Evolutionary conservation across 2,888 invertebrate species (phyloP), one percentile per base, ranked within the genome.

Genomic region (Caenorhabditis imperialis): DNA sequence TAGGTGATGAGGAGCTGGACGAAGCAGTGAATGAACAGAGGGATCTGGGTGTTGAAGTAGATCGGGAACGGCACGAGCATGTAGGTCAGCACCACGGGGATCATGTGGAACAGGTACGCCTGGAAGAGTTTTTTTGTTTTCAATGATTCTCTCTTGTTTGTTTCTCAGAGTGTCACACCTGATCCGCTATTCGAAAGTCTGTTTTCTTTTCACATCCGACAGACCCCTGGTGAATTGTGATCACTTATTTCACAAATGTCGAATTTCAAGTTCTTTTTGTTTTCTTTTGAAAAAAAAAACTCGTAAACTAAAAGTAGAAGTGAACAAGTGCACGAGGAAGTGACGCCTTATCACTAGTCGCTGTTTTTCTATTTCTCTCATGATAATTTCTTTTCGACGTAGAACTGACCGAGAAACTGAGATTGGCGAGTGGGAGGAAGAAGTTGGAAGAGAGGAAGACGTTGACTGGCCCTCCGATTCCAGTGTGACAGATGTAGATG

Each of bases 401-500:
- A n/a, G 4, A 55, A 65, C 75, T 65, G 14, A 86, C 87, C 61
- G 87, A 83, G 75, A 87, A 88, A 55, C 85, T 83, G 25, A 88
- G 79, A 22, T 82, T 82, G 27, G 87, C 86, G 5, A 88, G 71
- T 4, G 88, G 88, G 30, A 88, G 70, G 25, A 88, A 79, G 20
- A 75, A 71, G 25, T 82, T 79, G 48, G 79, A 76, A 1, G 84
- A 83, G 8, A 88, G 77, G 16, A 87, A 25, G 1, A 69, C 74
- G 70, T 88, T 88, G 40, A 88, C 51, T 2, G 77, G 63, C 25
- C 87, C 88, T 3, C 88, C 88, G 48, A 86, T 78, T 27, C 80
- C 88, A n/a, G 85, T 86, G 44, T 88, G 86, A 54, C 88, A 88
- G n/a, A 87, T 88, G 61, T 88, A 88, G 51, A 88, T 81, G 5